Base-by-base conservation (phyloP, 2,888 invertebrate species). In the Eilema depressum region DNA sequence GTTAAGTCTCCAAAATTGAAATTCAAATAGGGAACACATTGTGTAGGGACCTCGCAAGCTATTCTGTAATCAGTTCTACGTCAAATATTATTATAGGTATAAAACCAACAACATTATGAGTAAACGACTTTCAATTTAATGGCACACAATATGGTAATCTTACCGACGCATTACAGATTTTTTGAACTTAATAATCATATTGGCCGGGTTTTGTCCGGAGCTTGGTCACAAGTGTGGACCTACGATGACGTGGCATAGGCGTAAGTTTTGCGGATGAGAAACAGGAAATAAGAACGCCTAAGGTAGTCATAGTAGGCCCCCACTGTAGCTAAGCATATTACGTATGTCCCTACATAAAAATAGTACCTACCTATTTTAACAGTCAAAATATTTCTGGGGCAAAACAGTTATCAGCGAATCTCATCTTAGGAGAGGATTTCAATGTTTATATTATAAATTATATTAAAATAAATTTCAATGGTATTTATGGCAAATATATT, bases 401-500 rank as follows among this genome's bases (percentile, higher is more conserved):
- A 53, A n/a, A 53, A n/a, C 53, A 53, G n/a, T 20, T 53, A 20
- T 47, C 7, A 47, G 1, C 20, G 20, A 53, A 10, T 2, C 7
- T 53, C n/a, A 53, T 20, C 47, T 47, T 5, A 17, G 20, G 7
- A 47, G 47, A 47, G 7, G 47, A 20, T 20, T 20, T 47, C n/a
- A 53, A 41, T 37, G 4, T 17, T 17, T 41, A 41, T 17, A 37
- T 37, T 37, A 41, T 41, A 17, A 53, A n/a, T n/a, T 7, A 47
- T 53, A 53, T 53, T 47, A 47, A 47, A 47, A 47, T 53, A 53
- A 53, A 20, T 53, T 53, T 53, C 53, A 53, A 53, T n/a, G 20
- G 53, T 53, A 53, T 53, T 53, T 53, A 53, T 53, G 53, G 53
- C 53, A n/a, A 53, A 53, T 53, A 53, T 53, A 53, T 53, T 53